These are phyloP conservation scores for Sarcophaga carnaria DNA, from an alignment of 2,888 invertebrate species.

Conservation along the genomic window DNA sequence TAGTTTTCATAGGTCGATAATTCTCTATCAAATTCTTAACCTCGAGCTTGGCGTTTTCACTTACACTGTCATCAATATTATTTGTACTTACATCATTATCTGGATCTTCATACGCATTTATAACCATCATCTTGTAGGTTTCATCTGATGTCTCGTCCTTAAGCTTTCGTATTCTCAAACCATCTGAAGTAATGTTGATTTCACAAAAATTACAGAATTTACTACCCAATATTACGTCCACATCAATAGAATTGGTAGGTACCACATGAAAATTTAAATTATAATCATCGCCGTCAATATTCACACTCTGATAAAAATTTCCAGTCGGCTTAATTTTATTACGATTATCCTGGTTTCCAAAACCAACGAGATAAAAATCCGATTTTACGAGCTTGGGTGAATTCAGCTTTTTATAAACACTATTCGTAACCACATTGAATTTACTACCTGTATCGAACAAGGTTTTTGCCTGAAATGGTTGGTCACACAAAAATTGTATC, in stretches of 20 bases:
- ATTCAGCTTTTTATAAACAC: neutral
- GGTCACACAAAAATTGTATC: conserved; percentile 19
- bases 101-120: conserved; percentile 6
- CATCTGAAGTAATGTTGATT: conserved; percentile 28
- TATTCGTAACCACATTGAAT: conserved; percentile 15
- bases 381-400: conserved; percentile 2
- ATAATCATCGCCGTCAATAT: conserved; percentile 27
- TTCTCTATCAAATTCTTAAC: conserved; percentile 66
- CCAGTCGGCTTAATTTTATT: conserved; percentile 13
- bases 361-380: conserved; percentile 34
- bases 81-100: neutral
- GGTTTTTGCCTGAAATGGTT: neutral
- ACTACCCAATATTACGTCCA: conserved; percentile 43
- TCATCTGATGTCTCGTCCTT: neutral
- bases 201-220: conserved; percentile 39
- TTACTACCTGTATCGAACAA: conserved; percentile 42
- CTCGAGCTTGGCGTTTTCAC: conserved; percentile 36
- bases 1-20: conserved; percentile 71
- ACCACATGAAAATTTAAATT: conserved; percentile 48
- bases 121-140: conserved; percentile 26
- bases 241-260: conserved; percentile 26
- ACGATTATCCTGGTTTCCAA: conserved; percentile 15
- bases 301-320: conserved; percentile 14
- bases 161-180: conserved; percentile 39
- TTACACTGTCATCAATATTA: conserved; percentile 31